Base-by-base conservation (phyloP, 2,888 invertebrate genomes). In the Sepiola atlantica region DNA sequence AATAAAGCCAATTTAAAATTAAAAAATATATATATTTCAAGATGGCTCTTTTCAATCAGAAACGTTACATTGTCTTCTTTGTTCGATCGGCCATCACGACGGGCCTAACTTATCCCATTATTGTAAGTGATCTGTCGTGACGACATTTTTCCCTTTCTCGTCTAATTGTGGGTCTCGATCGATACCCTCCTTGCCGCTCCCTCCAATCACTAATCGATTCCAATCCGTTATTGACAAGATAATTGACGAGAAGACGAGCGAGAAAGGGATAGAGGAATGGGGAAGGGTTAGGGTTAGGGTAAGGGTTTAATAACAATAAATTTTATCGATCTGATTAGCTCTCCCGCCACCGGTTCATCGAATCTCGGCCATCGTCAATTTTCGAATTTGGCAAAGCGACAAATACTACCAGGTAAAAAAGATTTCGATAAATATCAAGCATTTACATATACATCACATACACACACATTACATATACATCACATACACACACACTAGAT, bases 301-400 rank as follows among this genome's bases (percentile, higher is more conserved):
- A n/a, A n/a, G n/a, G n/a, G n/a, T n/a, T n/a, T n/a, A 77, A 77
- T 77, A 77, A 77, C 77, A 77, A 77, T n/a, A n/a, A 77, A 77
- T 77, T 77, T 4, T 32, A 77, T 77, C 77, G 32, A 61, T 61
- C 28, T 10, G 21, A 0, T 24, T 2, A 0, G 2, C 24, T 6
- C 28, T 12, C 61, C 28, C 28, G 21, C 28, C 10, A 61, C 10
- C 28, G 24, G 61, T 61, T 61, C 61, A 28, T 10, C 2, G 61
- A 45, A 45, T 45, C 45, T 61, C 61, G 24, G 24, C 61, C 28
- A 28, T 28, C 61, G 61, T 61, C 61, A 28, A 28, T 61, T 61
- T 61, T 61, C 12, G 28, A 28, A 61, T 61, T 61, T 61, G 61
- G 28, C 28, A 4, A 24, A 28, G 1, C 28, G 28, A 21, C 10